Evolutionary conservation across 1,140 invertebrate genomes (phyloP).

Genomic region (Daktulosphaira vitifoliae): DNA sequence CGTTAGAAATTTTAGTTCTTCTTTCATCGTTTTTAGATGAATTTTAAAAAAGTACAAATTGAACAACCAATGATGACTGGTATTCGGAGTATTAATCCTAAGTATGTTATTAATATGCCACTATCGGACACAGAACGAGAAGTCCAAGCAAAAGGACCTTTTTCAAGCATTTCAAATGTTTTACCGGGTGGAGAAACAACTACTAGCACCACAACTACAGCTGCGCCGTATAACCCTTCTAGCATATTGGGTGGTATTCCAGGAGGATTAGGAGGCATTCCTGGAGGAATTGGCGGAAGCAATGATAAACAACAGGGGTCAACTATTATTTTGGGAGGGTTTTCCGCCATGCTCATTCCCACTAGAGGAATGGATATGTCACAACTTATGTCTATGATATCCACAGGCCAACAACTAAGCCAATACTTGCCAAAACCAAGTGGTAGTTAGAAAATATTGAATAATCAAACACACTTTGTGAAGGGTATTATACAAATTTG

Average conservation of each 20-base stretch:
- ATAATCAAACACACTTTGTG: too few relatives aligned
- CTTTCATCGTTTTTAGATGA: not conserved
- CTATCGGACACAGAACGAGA: not conserved
- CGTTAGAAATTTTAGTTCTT: too few relatives aligned
- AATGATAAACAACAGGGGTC: not conserved
- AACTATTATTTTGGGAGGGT: not conserved
- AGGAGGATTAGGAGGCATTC: not conserved
- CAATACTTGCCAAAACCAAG: not conserved
- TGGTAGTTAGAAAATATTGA: not conserved
- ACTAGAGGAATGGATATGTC: not conserved
- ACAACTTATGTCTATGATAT: slow-evolving; percentile 1
- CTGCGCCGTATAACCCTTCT: not conserved
- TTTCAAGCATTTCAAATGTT: not conserved
- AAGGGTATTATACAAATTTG: too few relatives aligned
- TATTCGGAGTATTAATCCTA: not conserved
- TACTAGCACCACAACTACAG: not conserved
- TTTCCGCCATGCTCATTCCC: not conserved
- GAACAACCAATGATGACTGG: not conserved
- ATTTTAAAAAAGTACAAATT: not conserved
- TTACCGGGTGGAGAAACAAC: not conserved
- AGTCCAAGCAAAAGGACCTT: not conserved
- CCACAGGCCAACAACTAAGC: slow-evolving; percentile 7
- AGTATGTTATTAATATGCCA: too few relatives aligned
- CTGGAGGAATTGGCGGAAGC: not conserved
- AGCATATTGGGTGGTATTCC: not conserved